Conservation (phyloP, 2,113 vertebrate species). For the Lagopus leucura region DNA sequence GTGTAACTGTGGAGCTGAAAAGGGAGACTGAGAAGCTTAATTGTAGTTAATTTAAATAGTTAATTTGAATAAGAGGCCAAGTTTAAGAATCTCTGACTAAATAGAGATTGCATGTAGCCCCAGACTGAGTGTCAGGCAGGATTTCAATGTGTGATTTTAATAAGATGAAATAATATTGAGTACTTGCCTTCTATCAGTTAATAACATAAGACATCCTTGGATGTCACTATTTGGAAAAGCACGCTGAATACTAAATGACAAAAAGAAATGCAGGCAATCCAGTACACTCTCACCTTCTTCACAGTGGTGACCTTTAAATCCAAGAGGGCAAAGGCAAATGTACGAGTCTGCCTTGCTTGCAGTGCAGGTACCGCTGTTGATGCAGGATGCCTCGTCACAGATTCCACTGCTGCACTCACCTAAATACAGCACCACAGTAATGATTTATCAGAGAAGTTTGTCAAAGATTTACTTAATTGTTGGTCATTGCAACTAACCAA, state of each 20-base stretch:
- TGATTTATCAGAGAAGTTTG: neutral
- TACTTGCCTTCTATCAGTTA: neutral
- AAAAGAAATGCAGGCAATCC: neutral
- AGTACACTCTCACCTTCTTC: slow-evolving; percentile 86
- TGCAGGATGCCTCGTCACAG: slow-evolving; percentile 87
- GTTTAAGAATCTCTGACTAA: neutral
- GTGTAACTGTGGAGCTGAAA: neutral
- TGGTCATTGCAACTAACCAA: neutral
- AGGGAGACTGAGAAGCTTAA: neutral
- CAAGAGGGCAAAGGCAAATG: slow-evolving; percentile 93
- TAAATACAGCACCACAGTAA: slow-evolving; percentile 43
- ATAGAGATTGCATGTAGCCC: neutral
- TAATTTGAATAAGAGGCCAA: neutral
- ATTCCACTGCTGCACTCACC: slow-evolving; percentile 92
- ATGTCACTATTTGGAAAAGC: neutral
- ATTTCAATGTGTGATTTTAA: neutral
- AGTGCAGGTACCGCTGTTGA: slow-evolving; percentile 89
- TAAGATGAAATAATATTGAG: neutral
- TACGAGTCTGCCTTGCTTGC: slow-evolving; percentile 86
- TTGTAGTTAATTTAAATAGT: neutral
- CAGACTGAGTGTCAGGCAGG: neutral
- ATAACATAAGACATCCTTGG: neutral
- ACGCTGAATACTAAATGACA: neutral
- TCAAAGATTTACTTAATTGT: neutral
- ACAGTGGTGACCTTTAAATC: slow-evolving; percentile 90